Percentiles rank a stretch among this genome's conserved stretches.
Evolutionary conservation across 1,140 invertebrate species (phyloP).

Genomic region (Drosophila bocqueti): DNA sequence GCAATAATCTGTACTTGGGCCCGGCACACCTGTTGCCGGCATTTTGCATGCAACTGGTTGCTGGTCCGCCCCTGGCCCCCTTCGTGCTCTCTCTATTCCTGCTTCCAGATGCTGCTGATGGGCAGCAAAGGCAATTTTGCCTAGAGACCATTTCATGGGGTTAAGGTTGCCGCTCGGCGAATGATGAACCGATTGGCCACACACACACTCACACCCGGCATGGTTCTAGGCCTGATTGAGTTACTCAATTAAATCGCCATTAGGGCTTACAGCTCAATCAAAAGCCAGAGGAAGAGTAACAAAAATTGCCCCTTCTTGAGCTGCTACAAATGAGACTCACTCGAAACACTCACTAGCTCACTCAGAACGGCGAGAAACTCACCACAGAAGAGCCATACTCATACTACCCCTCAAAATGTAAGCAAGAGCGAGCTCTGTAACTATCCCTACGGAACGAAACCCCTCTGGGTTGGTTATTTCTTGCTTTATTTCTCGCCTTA

Average conservation of each 20-base stretch:
- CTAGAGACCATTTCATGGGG: constrained; percentile 58
- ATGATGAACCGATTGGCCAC: constrained; percentile 28
- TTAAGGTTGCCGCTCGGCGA: constrained; percentile 54
- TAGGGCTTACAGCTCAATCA: constrained; percentile 55
- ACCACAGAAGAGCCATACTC: constrained; percentile 53
- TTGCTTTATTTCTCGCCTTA: not conserved
- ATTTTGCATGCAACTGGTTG: constrained; percentile 81
- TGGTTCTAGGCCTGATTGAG: constrained; percentile 30
- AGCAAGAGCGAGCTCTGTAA: constrained; percentile 40
- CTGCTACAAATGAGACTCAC: constrained; percentile 20
- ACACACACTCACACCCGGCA: constrained; percentile 8
- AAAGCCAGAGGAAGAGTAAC: not conserved
- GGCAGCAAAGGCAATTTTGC: constrained; percentile 63
- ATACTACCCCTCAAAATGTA: constrained; percentile 31
- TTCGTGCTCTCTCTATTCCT: constrained; percentile 1
- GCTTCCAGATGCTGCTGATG: constrained; percentile 55
- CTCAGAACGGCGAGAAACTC: constrained; percentile 60
- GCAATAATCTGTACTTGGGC: constrained; percentile 28
- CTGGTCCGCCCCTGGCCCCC: constrained; percentile 13
- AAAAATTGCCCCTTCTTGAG: constrained; percentile 43
- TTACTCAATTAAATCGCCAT: constrained; percentile 70
- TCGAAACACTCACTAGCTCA: constrained; percentile 26
- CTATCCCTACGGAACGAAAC: constrained; percentile 23
- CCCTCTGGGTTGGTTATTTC: not conserved
- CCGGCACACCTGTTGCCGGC: constrained; percentile 76